Conservation (phyloP, 2,888 invertebrate species). For the Cephus pygmeus region DNA sequence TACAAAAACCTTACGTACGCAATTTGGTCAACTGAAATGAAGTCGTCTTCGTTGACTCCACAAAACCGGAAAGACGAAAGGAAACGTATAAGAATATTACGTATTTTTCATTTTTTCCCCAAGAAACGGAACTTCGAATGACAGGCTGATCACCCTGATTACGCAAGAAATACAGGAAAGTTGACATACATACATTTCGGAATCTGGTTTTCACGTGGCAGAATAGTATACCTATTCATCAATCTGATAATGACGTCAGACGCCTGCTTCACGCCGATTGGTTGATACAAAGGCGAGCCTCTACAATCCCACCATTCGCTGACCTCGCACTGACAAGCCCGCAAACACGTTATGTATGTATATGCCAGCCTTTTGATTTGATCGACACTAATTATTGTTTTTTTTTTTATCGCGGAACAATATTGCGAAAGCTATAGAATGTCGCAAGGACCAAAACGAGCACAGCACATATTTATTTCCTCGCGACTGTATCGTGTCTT, state of each 20-base stretch:
- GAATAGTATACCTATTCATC: background rate
- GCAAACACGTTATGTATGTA: background rate
- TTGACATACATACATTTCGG: background rate
- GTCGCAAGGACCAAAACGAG: background rate
- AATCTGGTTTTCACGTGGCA: background rate
- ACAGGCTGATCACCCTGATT: background rate
- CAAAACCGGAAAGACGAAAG: background rate
- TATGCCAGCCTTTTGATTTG: background rate
- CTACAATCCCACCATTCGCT: background rate
- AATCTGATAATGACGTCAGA: background rate
- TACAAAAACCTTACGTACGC: background rate
- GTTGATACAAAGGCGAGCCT: background rate
- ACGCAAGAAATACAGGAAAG: background rate
- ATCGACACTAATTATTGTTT: background rate
- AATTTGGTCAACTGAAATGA: background rate
- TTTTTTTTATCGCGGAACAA: background rate
- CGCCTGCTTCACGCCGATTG: background rate
- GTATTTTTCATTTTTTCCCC: background rate
- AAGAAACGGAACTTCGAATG: background rate
- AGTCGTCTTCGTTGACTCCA: background rate
- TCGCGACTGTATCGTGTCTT: background rate
- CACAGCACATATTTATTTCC: background rate
- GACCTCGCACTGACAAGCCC: background rate
- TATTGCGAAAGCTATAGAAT: background rate
- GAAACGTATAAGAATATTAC: background rate